phyloP scores from a whole-genome alignment of 2,797 vertebrate species.

The Sus cebifrons region DNA sequence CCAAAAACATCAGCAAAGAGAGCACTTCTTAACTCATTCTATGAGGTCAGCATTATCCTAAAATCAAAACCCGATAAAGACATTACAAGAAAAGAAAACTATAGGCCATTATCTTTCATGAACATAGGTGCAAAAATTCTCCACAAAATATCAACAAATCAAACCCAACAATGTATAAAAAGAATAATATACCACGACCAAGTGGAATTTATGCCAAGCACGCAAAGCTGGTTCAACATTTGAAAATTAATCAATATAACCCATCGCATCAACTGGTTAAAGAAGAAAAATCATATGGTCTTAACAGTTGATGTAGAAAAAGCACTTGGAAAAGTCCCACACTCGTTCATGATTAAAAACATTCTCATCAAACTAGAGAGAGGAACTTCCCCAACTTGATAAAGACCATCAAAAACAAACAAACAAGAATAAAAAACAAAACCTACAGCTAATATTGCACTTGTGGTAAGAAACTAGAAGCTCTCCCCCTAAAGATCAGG shows the following conservation, averaged over 20 bases:
- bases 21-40: slow-evolving; percentile 22
- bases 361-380: not conserved
- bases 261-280: not conserved
- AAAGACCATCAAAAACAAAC: not conserved
- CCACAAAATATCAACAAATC: not conserved
- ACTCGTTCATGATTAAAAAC: slow-evolving; percentile 14
- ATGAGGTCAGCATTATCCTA: not conserved
- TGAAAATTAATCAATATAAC: not conserved
- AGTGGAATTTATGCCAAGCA: slow-evolving; percentile 7
- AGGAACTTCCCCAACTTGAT: slow-evolving; percentile 19
- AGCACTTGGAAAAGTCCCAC: not conserved
- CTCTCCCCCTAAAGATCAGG: not conserved
- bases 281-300: slow-evolving; percentile 6
- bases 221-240: slow-evolving; percentile 1
- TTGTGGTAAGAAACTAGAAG: not conserved
- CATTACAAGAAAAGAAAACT: not conserved
- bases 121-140: slow-evolving; percentile 12
- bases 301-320: not conserved
- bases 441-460: not conserved
- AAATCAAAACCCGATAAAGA: slow-evolving; percentile 49
- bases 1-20: slow-evolving; percentile 28
- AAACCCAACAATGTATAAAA: slow-evolving; percentile 1
- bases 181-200: slow-evolving; percentile 1
- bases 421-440: not conserved
- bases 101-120: not conserved